phyloP scores from a whole-genome alignment of 2,888 invertebrate species.

The Crematogaster levior region DNA sequence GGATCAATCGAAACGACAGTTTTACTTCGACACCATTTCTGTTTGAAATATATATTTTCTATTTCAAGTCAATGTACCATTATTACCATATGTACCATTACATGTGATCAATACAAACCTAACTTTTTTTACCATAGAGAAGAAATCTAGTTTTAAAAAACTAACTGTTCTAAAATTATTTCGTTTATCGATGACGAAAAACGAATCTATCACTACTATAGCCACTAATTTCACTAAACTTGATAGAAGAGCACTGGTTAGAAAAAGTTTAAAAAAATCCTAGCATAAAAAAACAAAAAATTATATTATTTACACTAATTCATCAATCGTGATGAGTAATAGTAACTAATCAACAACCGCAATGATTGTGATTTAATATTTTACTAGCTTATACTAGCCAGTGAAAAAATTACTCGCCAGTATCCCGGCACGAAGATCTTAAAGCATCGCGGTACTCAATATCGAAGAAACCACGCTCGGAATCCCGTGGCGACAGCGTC shows the following conservation, averaged over 20 bases:
- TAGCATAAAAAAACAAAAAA: background rate
- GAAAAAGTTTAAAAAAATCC: no score
- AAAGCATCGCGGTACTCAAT: constrained; percentile 31
- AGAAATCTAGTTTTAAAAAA: constrained; percentile 2
- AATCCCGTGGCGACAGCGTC: constrained; percentile 58
- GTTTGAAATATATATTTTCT: constrained; percentile 7
- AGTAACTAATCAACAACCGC: background rate
- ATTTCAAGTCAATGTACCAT: background rate
- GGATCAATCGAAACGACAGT: constrained; percentile 22
- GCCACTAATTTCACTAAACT: background rate
- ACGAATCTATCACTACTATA: background rate
- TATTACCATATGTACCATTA: no score
- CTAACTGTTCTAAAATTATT: background rate
- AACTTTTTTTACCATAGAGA: background rate
- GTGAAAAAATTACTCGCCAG: background rate
- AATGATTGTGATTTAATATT: background rate
- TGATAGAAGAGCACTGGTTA: background rate
- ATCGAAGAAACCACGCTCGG: constrained; percentile 42
- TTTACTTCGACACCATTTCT: constrained; percentile 24
- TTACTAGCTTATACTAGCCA: background rate
- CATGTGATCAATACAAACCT: background rate
- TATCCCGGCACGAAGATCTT: background rate
- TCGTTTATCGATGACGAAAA: background rate
- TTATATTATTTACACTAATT: background rate
- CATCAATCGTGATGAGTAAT: background rate